A percentile compares a stretch with the other conserved stretches of the same genome.
phyloP scores from a whole-genome alignment of 2,113 vertebrate genomes.

The Pipra filicauda region DNA sequence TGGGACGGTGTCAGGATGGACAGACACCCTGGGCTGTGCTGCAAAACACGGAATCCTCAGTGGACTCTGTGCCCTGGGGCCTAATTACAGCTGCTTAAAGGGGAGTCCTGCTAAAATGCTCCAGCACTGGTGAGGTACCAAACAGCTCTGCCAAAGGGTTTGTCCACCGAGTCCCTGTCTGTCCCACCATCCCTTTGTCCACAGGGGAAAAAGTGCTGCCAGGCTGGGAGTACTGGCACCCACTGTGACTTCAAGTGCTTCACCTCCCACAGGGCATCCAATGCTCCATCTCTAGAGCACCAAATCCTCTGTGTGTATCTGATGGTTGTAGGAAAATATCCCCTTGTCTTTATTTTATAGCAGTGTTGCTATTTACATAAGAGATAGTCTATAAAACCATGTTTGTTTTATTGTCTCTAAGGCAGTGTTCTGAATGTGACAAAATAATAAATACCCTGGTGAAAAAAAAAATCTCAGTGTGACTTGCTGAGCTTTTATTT shows the following conservation, averaged over 20 bases:
- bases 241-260: neutral
- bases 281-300: neutral
- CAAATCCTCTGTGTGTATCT: neutral
- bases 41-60: neutral
- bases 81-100: neutral
- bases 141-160: neutral
- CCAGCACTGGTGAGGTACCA: neutral
- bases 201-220: neutral
- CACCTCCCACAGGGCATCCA: neutral
- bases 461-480: neutral
- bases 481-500: constrained; percentile 53
- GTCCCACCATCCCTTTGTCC: neutral
- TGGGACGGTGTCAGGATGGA: neutral
- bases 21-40: neutral
- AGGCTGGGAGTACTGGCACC: neutral
- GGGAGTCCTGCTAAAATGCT: neutral
- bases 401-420: constrained; percentile 4
- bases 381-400: neutral
- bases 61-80: neutral
- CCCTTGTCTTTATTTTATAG: neutral
- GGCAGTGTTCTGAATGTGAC: constrained; percentile 26
- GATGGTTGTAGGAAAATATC: neutral
- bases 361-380: neutral
- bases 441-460: neutral
- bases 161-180: neutral